Evolutionary conservation across 2,113 vertebrate species (phyloP).

Genomic region (Erpornis zantholeuca): DNA sequence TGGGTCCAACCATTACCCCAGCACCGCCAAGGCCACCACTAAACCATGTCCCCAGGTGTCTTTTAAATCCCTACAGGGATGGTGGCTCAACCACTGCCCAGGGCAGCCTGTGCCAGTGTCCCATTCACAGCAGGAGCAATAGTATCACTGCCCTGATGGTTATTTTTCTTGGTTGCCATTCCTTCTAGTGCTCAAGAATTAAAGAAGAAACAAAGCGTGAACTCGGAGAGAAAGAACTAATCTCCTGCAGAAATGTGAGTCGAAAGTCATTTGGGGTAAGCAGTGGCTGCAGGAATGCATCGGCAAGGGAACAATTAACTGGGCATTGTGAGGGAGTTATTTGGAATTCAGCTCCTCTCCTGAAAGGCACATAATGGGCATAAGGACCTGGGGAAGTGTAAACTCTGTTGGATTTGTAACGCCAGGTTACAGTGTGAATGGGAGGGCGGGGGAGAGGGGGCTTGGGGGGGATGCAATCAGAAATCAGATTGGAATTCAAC

Average conservation of each 20-base stretch:
- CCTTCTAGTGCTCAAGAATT: constrained; percentile 61
- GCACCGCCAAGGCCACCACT: not conserved
- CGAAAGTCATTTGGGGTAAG: rapidly evolving
- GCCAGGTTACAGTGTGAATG: rapidly evolving
- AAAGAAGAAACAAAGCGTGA: constrained; percentile 60
- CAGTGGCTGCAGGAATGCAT: not conserved
- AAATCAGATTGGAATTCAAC: not conserved
- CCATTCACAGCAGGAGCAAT: not conserved
- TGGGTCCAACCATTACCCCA: not conserved
- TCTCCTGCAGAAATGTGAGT: constrained; percentile 66
- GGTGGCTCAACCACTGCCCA: not conserved
- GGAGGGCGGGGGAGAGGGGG: not conserved
- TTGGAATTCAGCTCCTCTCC: not conserved
- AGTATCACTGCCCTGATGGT: not conserved
- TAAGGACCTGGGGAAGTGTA: not conserved
- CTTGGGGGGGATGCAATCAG: too few species aligned
- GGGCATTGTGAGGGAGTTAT: not conserved
- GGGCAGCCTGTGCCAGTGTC: not conserved
- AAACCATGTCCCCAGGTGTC: not conserved
- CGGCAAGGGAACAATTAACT: not conserved
- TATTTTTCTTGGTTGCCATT: not conserved
- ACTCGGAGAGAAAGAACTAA: constrained; percentile 54
- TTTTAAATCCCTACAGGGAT: not conserved
- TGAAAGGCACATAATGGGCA: not conserved
- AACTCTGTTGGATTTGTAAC: not conserved